Evolutionary conservation across 2,113 vertebrate species (phyloP).

Genomic region (Dicentrarchus labrax): DNA sequence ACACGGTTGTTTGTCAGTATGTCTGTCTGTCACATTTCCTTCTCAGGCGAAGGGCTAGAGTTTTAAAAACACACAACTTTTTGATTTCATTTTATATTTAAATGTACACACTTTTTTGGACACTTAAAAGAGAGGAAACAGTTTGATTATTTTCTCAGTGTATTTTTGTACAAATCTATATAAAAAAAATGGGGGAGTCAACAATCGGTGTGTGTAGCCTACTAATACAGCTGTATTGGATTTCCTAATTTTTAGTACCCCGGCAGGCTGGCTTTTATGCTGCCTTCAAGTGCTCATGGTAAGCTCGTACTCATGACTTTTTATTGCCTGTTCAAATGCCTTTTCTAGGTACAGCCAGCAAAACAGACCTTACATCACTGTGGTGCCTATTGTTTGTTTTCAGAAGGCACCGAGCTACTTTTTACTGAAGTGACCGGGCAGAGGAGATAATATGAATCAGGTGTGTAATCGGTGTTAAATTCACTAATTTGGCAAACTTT

Average conservation of each 20-base stretch:
- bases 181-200: slow-evolving; percentile 95
- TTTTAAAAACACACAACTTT: slow-evolving; percentile 90
- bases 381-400: slow-evolving; percentile 61
- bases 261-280: slow-evolving; percentile 91
- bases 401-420: slow-evolving; percentile 52
- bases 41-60: slow-evolving; percentile 99
- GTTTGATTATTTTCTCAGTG: slow-evolving; percentile 99
- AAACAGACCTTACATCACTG: slow-evolving; percentile 53
- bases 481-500: slow-evolving; percentile 33
- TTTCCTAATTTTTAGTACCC: slow-evolving; percentile 94
- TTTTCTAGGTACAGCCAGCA: slow-evolving; percentile 48
- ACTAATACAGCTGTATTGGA: slow-evolving; percentile 94
- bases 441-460: slow-evolving; percentile 32
- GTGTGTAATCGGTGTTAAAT: slow-evolving; percentile 32
- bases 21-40: slow-evolving; percentile 89
- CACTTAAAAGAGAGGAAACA: slow-evolving; percentile 98
- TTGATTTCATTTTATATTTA: slow-evolving; percentile 99
- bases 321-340: slow-evolving; percentile 34
- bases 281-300: slow-evolving; percentile 79
- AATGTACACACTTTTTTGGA: slow-evolving; percentile 99
- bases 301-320: slow-evolving; percentile 54
- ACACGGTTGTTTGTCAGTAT: slow-evolving; percentile 82
- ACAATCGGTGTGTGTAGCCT: slow-evolving; percentile 93
- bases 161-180: slow-evolving; percentile 99
- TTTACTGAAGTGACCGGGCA: slow-evolving; percentile 33